Conservation (phyloP, 1,140 invertebrate genomes). For the Aphelenchoides avenae region DNA sequence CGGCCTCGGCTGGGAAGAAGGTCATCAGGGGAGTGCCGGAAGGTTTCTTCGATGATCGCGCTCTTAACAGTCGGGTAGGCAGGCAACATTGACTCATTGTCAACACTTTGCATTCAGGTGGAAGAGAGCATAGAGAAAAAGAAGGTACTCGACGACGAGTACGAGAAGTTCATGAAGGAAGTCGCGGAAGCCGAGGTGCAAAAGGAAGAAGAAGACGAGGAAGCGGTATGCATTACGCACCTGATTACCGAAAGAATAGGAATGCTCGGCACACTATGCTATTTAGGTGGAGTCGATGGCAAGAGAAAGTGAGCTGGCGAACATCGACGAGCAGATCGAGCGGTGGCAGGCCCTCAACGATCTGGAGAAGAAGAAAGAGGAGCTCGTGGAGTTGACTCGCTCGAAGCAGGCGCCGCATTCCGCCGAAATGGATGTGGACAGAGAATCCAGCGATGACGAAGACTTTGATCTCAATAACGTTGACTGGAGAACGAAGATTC, state of each 20-base stretch:
- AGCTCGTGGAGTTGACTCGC: constrained; percentile 11
- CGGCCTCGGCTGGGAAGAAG: constrained; percentile 4
- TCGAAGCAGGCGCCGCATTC: constrained; percentile 27
- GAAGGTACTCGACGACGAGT: constrained; percentile 17
- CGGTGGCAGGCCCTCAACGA: constrained; percentile 27
- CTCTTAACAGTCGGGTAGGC: constrained; percentile 24
- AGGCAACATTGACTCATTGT: constrained; percentile 13
- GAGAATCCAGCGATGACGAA: constrained; percentile 8
- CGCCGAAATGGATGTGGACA: constrained; percentile 13
- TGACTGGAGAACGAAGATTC: constrained; percentile 27
- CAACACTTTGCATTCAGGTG: constrained; percentile 19
- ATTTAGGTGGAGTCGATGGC: constrained; percentile 17
- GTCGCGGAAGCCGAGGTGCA: constrained; percentile 24
- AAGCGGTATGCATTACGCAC: constrained; percentile 1
- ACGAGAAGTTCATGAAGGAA: constrained; percentile 31
- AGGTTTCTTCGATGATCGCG: constrained; percentile 26
- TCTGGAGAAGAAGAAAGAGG: constrained; percentile 26
- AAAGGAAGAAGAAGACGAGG: constrained; percentile 31
- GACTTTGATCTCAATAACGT: constrained; percentile 31
- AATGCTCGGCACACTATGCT: not conserved
- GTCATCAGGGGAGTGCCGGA: constrained; percentile 24
- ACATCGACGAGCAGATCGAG: constrained; percentile 32
- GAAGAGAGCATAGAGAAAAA: constrained; percentile 26
- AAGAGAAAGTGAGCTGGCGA: constrained; percentile 14
- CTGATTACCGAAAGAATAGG: not conserved